Base-by-base conservation (phyloP, 1,140 invertebrate genomes). In the Brachionus asplanchnoidis region DNA sequence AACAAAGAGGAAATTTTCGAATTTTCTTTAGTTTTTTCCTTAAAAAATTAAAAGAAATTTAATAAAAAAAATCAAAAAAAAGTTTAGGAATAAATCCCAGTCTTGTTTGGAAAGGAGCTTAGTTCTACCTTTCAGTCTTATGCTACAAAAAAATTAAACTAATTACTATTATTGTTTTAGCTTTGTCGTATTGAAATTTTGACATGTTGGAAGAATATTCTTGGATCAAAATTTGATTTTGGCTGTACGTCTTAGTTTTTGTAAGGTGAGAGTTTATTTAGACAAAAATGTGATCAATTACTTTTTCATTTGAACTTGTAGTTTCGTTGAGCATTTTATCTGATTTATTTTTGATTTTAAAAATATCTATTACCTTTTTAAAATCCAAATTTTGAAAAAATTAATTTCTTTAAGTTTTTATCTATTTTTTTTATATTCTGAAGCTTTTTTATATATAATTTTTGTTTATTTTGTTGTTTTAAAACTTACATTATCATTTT, bases 181-280 rank as follows among this genome's bases (percentile, higher is more conserved):
- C 79, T 82, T 82, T 82, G 26, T 82, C 79, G 17, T 36, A 82
- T 44, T 82, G 53, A 65, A 82, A 82, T 68, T 68, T 82, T n/a
- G 79, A 82, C n/a, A 82, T 26, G 23, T 68, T 36, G 2, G 36
- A 23, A 42, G 60, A 82, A 65, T 23, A 82, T 60, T 82, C 79
- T 26, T 82, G 32, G 1, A 82, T 26, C 6, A 77, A 46, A 44
- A 60, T 65, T 46, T 82, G 65, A 23, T 17, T 42, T 12, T 40
- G n/a, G 17, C 36, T 60, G 8, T n/a, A 12, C 0, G 23, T 17
- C 28, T 68, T 40, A 12, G 12, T 23, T 23, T 9, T 8, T 50
- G 28, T 11, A 65, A 28, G 20, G 17, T 78, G 20, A 77, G 12
- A 11, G 5, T 42, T 23, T 5, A 36, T 46, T 79, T n/a, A 53